Conservation (phyloP, 2,797 vertebrate genomes). For the Loris lydekkerianus region DNA sequence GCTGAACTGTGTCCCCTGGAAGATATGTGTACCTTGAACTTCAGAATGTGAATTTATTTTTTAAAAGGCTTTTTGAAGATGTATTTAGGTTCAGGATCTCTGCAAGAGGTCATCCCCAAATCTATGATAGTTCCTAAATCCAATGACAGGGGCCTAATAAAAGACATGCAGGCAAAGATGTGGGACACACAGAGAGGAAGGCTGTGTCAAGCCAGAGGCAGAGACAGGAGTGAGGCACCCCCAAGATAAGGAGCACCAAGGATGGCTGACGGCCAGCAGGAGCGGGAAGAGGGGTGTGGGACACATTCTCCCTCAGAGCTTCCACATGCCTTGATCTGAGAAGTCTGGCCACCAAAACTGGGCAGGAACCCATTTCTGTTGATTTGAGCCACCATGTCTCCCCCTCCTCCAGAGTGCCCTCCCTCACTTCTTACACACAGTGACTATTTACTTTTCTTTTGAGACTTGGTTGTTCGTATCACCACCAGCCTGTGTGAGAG, state of each 20-base stretch:
- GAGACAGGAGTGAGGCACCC: fast-evolving
- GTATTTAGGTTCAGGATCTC: not conserved
- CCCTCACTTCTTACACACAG: not conserved
- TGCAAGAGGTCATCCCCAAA: not conserved
- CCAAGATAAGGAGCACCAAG: not conserved
- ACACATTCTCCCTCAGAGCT: not conserved
- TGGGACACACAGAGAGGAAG: not conserved
- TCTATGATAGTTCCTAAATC: not conserved
- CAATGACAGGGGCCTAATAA: not conserved
- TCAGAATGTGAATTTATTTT: not conserved
- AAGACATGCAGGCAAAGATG: not conserved
- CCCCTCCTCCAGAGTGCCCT: not conserved
- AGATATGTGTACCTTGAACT: not conserved
- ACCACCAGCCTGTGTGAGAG: not conserved
- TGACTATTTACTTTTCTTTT: not conserved
- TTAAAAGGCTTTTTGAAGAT: not conserved
- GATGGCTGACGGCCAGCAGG: fast-evolving
- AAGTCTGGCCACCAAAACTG: not conserved
- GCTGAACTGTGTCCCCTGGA: not conserved
- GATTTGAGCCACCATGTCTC: fast-evolving
- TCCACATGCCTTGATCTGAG: not conserved
- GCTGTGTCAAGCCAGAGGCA: fast-evolving
- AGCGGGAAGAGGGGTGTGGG: not conserved
- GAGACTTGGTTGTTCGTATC: not conserved
- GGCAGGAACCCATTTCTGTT: not conserved